phyloP scores from a whole-genome alignment of 2,113 vertebrate genomes.

The Oplegnathus fasciatus region DNA sequence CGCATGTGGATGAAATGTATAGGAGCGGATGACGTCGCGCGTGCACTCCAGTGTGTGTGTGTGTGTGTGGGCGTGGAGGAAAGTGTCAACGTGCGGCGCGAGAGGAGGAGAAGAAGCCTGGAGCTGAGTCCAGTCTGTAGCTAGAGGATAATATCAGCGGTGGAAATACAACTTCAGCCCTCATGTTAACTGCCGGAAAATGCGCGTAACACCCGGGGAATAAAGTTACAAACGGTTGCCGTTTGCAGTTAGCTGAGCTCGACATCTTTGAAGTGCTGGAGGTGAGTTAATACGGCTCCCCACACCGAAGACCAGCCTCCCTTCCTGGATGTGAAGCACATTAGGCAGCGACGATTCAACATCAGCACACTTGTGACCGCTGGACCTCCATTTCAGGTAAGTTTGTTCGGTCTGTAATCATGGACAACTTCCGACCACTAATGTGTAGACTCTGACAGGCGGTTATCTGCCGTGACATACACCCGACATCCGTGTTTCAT shows the following conservation, averaged over 20 bases:
- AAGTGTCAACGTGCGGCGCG: constrained; percentile 64
- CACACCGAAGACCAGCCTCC: constrained; percentile 32
- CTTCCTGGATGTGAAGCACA: constrained; percentile 69
- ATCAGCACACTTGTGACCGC: constrained; percentile 46
- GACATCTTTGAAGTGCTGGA: not conserved
- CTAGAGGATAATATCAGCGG: constrained; percentile 1
- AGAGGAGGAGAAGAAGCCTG: constrained; percentile 39
- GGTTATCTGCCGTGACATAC: constrained; percentile 8
- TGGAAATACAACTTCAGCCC: constrained; percentile 15
- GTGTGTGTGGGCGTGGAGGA: constrained; percentile 67
- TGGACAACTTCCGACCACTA: constrained; percentile 9
- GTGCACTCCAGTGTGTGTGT: constrained; percentile 26
- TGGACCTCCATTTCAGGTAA: constrained; percentile 69
- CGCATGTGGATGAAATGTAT: constrained; percentile 28
- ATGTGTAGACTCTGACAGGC: not conserved
- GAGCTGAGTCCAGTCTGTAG: constrained; percentile 25
- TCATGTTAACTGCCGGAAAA: not conserved
- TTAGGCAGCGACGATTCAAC: constrained; percentile 38
- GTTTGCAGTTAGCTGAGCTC: not conserved
- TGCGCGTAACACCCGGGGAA: not conserved
- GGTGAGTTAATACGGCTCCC: constrained; percentile 18
- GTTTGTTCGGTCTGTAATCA: constrained; percentile 19
- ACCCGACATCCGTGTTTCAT: constrained; percentile 15
- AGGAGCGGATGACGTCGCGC: constrained; percentile 64
- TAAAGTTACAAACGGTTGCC: constrained; percentile 37